Evolutionary conservation across 2,797 vertebrate genomes (phyloP).

Genomic region (Philypnodon macrostomus): DNA sequence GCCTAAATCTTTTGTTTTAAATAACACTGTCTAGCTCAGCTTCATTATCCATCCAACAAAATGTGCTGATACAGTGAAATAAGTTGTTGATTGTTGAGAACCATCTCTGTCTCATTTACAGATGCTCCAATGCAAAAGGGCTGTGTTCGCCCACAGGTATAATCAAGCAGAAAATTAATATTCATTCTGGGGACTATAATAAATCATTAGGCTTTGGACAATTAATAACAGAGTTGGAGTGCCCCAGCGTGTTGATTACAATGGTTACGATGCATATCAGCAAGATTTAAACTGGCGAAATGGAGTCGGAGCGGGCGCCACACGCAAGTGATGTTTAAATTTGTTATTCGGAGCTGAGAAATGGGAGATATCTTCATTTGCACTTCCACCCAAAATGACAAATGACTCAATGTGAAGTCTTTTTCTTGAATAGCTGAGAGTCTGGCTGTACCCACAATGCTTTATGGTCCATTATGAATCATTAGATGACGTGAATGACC

Average conservation of each 20-base stretch:
- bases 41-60: too few species aligned
- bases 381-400: constrained; percentile 23
- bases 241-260: constrained; percentile 88
- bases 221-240: constrained; percentile 95
- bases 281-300: constrained; percentile 77
- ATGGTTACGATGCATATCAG: constrained; percentile 84
- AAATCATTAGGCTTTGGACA: constrained; percentile 94
- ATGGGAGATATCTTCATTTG: constrained; percentile 52
- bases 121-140: constrained; percentile 79
- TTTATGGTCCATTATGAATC: too few species aligned
- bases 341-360: constrained; percentile 37
- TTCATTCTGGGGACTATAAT: constrained; percentile 88
- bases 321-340: constrained; percentile 69
- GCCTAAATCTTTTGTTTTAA: too few species aligned
- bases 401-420: background rate
- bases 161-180: constrained; percentile 97
- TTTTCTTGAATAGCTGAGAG: too few species aligned
- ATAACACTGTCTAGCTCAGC: too few species aligned
- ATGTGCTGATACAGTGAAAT: too few species aligned
- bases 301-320: constrained; percentile 52
- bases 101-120: constrained; percentile 80
- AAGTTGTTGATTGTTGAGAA: constrained; percentile 85
- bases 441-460: too few species aligned
- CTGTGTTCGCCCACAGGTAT: constrained; percentile 90
- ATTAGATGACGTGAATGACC: too few species aligned